Evolutionary conservation across 2,888 invertebrate genomes (phyloP).

Genomic region (Aelia acuminata): DNA sequence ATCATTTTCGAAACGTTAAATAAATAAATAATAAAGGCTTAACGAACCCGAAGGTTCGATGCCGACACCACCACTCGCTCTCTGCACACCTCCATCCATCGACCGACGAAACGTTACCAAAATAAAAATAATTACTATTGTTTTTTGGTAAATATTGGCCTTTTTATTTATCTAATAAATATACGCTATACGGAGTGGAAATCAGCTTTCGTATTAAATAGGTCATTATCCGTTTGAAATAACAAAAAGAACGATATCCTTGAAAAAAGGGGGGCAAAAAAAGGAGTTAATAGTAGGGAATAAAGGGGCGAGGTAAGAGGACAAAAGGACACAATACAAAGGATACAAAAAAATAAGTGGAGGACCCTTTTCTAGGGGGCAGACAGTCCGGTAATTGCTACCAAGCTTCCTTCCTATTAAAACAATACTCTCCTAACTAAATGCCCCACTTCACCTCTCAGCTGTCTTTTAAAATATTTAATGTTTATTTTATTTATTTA

Average conservation of each 20-base stretch:
- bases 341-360: neutral
- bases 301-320: neutral
- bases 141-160: too few species aligned
- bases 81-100: too few species aligned
- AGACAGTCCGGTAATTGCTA: neutral
- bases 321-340: constrained; percentile 11
- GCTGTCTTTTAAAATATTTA: neutral
- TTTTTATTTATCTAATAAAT: too few species aligned
- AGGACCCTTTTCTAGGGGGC: neutral
- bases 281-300: constrained; percentile 6
- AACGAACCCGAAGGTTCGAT: too few species aligned
- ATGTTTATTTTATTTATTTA: neutral
- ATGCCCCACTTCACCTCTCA: neutral
- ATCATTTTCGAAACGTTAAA: too few species aligned
- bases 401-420: neutral
- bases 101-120: too few species aligned
- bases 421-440: neutral
- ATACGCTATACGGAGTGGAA: too few species aligned
- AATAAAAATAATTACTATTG: too few species aligned
- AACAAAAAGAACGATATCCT: neutral
- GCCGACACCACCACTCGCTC: too few species aligned
- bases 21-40: too few species aligned
- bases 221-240: neutral
- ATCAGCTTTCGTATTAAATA: neutral
- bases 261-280: too few species aligned